A percentile compares a stretch with the other conserved stretches of the same genome.
Conservation (phyloP, 2,113 vertebrate genomes). For the Dicerorhinus sumatrensis region DNA sequence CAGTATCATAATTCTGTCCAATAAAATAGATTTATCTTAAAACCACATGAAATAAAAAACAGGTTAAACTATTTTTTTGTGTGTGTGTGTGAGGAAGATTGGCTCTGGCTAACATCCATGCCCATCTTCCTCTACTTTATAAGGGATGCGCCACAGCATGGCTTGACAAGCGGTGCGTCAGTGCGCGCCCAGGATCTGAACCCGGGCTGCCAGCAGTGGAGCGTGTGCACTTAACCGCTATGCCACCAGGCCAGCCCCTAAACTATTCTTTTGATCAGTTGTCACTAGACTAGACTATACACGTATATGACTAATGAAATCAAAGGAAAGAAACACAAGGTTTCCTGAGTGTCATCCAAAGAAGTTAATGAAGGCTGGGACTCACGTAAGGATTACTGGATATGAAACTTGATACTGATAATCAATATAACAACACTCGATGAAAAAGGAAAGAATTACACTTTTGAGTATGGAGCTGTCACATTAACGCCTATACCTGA, state of each 20-base stretch:
- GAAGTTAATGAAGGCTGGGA: background rate
- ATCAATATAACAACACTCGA: background rate
- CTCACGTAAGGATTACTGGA: background rate
- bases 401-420: background rate
- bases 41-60: constrained; percentile 35
- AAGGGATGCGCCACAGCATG: too few species aligned
- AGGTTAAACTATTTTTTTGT: background rate
- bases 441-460: background rate
- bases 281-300: background rate
- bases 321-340: background rate
- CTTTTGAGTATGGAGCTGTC: background rate
- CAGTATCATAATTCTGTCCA: constrained; percentile 34
- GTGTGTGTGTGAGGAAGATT: too few species aligned
- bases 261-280: background rate
- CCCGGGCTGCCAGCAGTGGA: too few species aligned
- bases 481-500: background rate
- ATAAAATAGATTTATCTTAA: constrained; percentile 39
- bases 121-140: too few species aligned
- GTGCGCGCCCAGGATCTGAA: too few species aligned
- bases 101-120: too few species aligned
- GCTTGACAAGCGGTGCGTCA: too few species aligned
- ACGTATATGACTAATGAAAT: background rate
- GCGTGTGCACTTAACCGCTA: too few species aligned
- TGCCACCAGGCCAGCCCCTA: too few species aligned
- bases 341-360: background rate